Evolutionary conservation across 2,113 vertebrate species (phyloP).

Genomic region (Carollia perspicillata): DNA sequence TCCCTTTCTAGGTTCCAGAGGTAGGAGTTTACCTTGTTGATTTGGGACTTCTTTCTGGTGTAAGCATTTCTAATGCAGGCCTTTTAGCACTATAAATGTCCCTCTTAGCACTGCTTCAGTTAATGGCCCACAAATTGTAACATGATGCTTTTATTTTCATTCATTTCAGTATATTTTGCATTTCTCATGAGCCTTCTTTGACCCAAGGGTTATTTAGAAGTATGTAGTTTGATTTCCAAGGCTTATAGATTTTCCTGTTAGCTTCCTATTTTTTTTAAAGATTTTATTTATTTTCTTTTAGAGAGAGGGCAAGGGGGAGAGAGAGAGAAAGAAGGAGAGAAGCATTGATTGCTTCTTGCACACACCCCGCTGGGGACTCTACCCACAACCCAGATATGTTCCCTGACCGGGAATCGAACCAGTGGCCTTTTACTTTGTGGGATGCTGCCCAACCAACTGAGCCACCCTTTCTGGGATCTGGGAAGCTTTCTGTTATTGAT

Average conservation of each 20-base stretch:
- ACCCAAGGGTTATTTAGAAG: neutral
- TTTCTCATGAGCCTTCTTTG: neutral
- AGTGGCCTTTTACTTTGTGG: too few relatives aligned
- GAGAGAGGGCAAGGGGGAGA: too few relatives aligned
- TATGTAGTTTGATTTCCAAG: neutral
- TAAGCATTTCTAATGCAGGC: neutral
- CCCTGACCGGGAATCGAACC: too few relatives aligned
- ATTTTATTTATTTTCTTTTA: too few relatives aligned
- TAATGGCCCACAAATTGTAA: neutral
- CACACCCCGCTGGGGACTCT: too few relatives aligned
- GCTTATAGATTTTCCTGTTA: neutral
- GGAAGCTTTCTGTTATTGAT: neutral
- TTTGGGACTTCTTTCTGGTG: neutral
- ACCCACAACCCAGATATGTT: too few relatives aligned
- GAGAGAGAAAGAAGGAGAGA: too few relatives aligned
- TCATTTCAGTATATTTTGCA: neutral
- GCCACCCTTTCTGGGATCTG: too few relatives aligned
- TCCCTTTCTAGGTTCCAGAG: neutral
- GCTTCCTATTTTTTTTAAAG: neutral
- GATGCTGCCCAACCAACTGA: too few relatives aligned
- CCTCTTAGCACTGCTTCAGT: neutral
- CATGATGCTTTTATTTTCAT: neutral
- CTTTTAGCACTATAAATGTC: neutral
- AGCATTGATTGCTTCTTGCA: too few relatives aligned
- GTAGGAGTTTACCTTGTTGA: neutral